phyloP scores from a whole-genome alignment of 2,888 invertebrate species.

The Psococerastis gibbosa region DNA sequence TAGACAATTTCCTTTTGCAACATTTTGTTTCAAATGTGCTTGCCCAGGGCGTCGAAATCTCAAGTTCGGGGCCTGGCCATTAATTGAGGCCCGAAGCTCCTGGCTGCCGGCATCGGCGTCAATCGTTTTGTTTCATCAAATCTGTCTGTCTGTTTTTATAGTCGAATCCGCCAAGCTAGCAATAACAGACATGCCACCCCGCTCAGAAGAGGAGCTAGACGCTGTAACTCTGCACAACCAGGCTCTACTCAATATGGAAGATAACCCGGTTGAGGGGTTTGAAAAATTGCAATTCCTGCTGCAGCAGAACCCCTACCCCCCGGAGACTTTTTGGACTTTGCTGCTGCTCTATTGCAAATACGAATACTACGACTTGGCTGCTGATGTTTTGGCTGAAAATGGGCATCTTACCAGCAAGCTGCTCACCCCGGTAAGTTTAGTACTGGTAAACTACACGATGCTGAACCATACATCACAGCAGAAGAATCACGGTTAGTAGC shows the following conservation, averaged over 20 bases:
- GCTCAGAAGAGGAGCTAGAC: conserved; percentile 92
- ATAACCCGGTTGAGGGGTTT: conserved; percentile 79
- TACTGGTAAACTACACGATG: neutral
- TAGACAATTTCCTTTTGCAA: too few relatives aligned
- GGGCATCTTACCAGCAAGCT: conserved; percentile 91
- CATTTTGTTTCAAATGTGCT: too few relatives aligned
- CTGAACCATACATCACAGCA: too few relatives aligned
- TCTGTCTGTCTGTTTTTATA: conserved; percentile 21
- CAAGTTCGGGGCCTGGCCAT: too few relatives aligned
- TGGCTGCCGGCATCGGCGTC: too few relatives aligned
- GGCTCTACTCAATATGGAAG: conserved; percentile 78
- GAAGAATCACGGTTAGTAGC: too few relatives aligned
- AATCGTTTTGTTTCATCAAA: too few relatives aligned
- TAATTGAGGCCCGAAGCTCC: too few relatives aligned
- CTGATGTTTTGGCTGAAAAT: conserved; percentile 94
- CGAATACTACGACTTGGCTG: conserved; percentile 93
- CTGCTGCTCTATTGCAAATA: conserved; percentile 89
- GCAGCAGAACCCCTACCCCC: conserved; percentile 90
- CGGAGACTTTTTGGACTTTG: conserved; percentile 93
- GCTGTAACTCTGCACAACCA: conserved; percentile 95
- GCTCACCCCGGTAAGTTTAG: conserved; percentile 51
- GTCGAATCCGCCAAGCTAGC: conserved; percentile 75
- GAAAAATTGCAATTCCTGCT: conserved; percentile 85
- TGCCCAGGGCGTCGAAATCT: too few relatives aligned
- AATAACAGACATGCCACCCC: conserved; percentile 72